A percentile compares a stretch with the other conserved stretches of the same genome.
phyloP scores from a whole-genome alignment of 2,888 invertebrate genomes.

The Drosophila fungiperda region DNA sequence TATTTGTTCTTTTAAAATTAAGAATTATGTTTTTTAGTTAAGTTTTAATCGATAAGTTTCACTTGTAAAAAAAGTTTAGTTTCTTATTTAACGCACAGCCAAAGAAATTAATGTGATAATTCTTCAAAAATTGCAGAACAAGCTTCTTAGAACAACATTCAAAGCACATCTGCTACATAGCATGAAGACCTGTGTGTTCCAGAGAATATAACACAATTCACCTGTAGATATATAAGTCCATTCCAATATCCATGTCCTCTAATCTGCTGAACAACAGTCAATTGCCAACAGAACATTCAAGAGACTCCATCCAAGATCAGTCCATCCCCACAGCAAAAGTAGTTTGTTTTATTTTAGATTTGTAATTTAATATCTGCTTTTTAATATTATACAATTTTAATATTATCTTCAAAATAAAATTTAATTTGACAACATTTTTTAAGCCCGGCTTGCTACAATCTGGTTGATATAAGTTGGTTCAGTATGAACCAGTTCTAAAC shows the following conservation, averaged over 20 bases:
- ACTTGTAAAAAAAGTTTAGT: neutral
- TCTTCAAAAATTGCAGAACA: too few relatives aligned
- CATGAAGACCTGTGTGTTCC: neutral
- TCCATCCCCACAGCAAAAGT: neutral
- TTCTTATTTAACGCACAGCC: neutral
- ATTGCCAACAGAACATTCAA: neutral
- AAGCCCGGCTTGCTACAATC: neutral
- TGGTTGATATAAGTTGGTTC: neutral
- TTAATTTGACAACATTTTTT: neutral
- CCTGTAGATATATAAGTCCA: neutral
- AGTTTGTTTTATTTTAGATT: neutral
- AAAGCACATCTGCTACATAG: neutral
- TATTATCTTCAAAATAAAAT: rapidly evolving
- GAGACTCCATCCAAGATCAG: neutral
- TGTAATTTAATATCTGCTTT: neutral
- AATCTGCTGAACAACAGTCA: neutral
- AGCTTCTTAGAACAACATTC: neutral
- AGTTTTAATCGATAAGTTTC: neutral
- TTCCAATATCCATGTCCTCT: neutral
- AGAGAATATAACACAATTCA: neutral
- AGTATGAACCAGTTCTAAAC: neutral
- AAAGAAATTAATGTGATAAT: neutral
- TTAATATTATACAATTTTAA: neutral
- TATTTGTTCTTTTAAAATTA: neutral
- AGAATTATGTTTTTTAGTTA: neutral